Conservation (phyloP, 2,888 invertebrate genomes). For the Gisinianus flammeolus region DNA sequence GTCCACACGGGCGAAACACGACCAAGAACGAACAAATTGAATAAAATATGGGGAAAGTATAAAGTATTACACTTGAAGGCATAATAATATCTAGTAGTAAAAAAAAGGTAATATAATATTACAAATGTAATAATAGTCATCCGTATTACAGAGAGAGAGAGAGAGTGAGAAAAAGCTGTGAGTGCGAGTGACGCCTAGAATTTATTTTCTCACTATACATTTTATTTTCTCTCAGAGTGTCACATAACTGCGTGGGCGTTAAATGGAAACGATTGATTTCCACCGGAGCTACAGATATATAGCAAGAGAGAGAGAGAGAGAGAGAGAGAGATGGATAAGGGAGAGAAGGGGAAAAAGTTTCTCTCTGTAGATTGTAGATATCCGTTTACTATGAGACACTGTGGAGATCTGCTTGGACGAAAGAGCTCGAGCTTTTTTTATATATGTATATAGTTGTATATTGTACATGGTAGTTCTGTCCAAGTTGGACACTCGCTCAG, state of each 20-base stretch:
- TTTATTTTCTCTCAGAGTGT: constrained; percentile 11
- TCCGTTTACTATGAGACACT: neutral
- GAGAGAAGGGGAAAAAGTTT: constrained; percentile 5
- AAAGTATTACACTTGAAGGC: too few species aligned
- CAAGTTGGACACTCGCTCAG: too few species aligned
- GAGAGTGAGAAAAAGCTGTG: neutral
- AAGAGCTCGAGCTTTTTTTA: too few species aligned
- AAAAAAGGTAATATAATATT: constrained; percentile 21
- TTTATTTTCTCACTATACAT: constrained; percentile 23
- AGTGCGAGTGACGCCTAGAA: constrained; percentile 33
- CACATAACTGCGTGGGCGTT: constrained; percentile 29
- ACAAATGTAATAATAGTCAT: constrained; percentile 28
- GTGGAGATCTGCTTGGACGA: too few species aligned
- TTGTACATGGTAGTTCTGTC: neutral
- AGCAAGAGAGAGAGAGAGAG: too few species aligned
- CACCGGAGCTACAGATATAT: too few species aligned
- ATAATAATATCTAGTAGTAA: neutral
- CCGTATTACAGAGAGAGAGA: constrained; percentile 3
- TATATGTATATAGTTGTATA: neutral
- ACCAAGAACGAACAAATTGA: too few species aligned
- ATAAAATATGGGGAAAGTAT: too few species aligned
- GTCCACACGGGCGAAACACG: too few species aligned
- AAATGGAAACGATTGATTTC: constrained; percentile 25
- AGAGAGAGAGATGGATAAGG: neutral
- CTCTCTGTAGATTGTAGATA: neutral